Conservation (phyloP, 2,888 invertebrate genomes). For the Sturmia bella region DNA sequence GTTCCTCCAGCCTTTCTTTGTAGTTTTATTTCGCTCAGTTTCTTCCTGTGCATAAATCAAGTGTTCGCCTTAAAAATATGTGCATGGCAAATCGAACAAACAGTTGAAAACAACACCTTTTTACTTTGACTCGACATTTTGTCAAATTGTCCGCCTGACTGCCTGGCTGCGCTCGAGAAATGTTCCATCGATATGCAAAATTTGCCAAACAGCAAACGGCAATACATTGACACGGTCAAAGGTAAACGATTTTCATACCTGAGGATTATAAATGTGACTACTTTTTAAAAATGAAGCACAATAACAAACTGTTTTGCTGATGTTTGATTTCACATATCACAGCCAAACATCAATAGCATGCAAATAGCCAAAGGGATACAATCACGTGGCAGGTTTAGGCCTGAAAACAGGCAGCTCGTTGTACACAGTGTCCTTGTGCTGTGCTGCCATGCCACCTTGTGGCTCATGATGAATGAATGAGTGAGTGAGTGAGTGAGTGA, state of each 20-base stretch:
- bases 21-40: no score
- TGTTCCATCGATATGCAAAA: constrained; percentile 62
- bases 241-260: constrained; percentile 61
- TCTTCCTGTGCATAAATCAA: neutral
- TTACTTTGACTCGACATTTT: constrained; percentile 9
- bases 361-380: constrained; percentile 43
- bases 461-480: constrained; percentile 15
- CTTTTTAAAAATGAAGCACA: neutral
- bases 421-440: neutral
- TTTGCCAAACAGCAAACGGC: constrained; percentile 45
- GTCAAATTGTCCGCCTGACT: neutral
- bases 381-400: constrained; percentile 16
- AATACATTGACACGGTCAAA: constrained; percentile 35
- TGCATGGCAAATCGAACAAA: constrained; percentile 26
- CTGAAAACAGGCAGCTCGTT: constrained; percentile 3
- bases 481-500: neutral
- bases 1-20: no score
- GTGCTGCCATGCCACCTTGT: constrained; percentile 28
- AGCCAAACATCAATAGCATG: constrained; percentile 63
- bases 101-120: constrained; percentile 16
- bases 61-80: constrained; percentile 3
- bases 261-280: constrained; percentile 17
- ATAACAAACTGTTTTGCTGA: constrained; percentile 45
- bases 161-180: neutral
- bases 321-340: constrained; percentile 69